Conservation (phyloP, 2,888 invertebrate genomes). For the Meliscaeva auricollis region DNA sequence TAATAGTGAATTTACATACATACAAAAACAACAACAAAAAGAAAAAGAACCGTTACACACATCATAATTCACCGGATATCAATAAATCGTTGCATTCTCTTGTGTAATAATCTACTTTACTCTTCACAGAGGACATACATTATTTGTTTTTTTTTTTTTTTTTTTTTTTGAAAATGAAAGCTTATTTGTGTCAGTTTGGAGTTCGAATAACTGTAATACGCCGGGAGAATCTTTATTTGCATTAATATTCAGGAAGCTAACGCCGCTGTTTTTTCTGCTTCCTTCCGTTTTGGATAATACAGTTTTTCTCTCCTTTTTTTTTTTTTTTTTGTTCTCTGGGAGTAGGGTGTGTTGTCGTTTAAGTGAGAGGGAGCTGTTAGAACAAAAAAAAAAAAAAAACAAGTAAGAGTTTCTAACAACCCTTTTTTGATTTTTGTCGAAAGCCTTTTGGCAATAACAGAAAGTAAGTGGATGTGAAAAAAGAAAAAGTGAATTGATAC, state of each 20-base stretch:
- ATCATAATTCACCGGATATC: constrained; percentile 59
- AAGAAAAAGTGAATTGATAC: constrained; percentile 22
- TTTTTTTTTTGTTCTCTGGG: constrained; percentile 24
- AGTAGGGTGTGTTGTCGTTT: constrained; percentile 31
- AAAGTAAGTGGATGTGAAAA: constrained; percentile 14
- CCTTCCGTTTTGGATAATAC: constrained; percentile 21
- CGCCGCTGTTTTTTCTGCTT: constrained; percentile 30
- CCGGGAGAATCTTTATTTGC: constrained; percentile 21
- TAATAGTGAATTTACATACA: constrained; percentile 4
- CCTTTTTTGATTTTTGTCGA: not conserved
- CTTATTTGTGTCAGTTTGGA: constrained; percentile 31
- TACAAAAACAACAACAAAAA: not conserved
- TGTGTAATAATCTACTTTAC: constrained; percentile 63
- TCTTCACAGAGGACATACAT: constrained; percentile 24
- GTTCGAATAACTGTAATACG: constrained; percentile 48
- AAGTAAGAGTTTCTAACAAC: too few species aligned
- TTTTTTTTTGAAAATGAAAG: constrained; percentile 14
- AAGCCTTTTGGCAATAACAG: constrained; percentile 41
- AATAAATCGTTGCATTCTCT: constrained; percentile 61
- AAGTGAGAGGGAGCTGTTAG: not conserved
- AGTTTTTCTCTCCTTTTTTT: constrained; percentile 20
- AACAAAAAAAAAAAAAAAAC: too few species aligned
- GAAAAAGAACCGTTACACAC: constrained; percentile 47
- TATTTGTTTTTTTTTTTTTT: constrained; percentile 14
- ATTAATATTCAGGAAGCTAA: constrained; percentile 17